A percentile compares a stretch with the other conserved stretches of the same genome.
phyloP scores from a whole-genome alignment of 2,797 vertebrate genomes.

The Diplodus sargus region DNA sequence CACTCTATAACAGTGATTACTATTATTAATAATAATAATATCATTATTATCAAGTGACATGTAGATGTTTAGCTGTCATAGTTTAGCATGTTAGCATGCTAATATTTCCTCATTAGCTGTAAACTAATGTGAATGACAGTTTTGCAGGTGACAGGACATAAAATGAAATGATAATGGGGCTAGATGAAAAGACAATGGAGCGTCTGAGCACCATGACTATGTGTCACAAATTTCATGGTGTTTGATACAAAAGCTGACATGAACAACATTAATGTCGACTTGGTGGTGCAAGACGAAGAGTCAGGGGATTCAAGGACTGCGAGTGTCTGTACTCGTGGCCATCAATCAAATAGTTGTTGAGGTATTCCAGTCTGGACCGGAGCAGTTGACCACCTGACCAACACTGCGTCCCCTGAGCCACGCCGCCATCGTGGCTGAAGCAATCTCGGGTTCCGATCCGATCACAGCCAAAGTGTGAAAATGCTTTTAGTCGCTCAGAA shows the following conservation, averaged over 20 bases:
- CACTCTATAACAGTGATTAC: no score
- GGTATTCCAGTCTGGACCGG: constrained; percentile 9
- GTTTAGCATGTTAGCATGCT: neutral
- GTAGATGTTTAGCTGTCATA: neutral
- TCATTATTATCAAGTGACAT: no score
- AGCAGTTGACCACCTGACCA: neutral
- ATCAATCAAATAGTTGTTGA: constrained; percentile 2
- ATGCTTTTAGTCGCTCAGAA: constrained; percentile 28
- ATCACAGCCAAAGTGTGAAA: constrained; percentile 1
- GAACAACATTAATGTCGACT: neutral
- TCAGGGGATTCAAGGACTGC: neutral
- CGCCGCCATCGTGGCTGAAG: neutral
- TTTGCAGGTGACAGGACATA: neutral
- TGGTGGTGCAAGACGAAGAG: neutral
- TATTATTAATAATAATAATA: no score
- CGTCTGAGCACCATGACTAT: neutral
- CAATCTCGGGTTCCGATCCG: neutral
- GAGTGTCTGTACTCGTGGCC: neutral
- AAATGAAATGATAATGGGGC: neutral
- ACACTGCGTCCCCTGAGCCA: constrained; percentile 1
- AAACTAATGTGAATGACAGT: neutral
- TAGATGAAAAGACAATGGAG: neutral
- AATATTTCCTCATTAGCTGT: neutral
- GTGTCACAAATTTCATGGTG: neutral
- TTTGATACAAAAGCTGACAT: neutral